Evolutionary conservation across 2,113 vertebrate species (phyloP).

Genomic region (Anas platyrhynchos): DNA sequence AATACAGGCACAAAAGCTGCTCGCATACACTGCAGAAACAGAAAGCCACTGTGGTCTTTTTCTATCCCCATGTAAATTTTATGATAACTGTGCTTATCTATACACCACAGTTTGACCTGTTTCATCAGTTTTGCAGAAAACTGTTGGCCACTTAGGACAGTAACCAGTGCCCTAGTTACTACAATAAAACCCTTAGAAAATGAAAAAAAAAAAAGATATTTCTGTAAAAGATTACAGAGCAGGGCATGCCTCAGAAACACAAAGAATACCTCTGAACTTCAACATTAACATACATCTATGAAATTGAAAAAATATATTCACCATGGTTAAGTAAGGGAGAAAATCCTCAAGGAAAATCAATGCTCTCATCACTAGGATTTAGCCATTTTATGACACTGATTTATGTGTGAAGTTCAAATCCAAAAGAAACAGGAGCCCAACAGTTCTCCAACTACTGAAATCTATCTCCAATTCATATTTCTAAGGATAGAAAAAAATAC

Average conservation of each 20-base stretch:
- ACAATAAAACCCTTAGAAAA: conserved; percentile 2
- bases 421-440: background rate
- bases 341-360: background rate
- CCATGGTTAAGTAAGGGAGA: background rate
- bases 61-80: background rate
- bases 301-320: background rate
- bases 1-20: background rate
- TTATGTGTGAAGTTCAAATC: background rate
- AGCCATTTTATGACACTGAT: background rate
- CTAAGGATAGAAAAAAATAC: background rate
- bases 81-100: background rate
- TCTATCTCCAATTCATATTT: background rate
- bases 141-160: background rate
- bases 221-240: background rate
- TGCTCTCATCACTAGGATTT: background rate
- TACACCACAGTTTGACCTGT: background rate
- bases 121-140: background rate
- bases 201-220: background rate
- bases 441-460: background rate
- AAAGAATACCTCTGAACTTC: background rate
- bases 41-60: background rate
- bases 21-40: background rate
- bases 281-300: background rate
- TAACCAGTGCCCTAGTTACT: background rate
- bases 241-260: background rate